phyloP scores from a whole-genome alignment of 2,888 invertebrate species.

The Meiosimyza platycephala region DNA sequence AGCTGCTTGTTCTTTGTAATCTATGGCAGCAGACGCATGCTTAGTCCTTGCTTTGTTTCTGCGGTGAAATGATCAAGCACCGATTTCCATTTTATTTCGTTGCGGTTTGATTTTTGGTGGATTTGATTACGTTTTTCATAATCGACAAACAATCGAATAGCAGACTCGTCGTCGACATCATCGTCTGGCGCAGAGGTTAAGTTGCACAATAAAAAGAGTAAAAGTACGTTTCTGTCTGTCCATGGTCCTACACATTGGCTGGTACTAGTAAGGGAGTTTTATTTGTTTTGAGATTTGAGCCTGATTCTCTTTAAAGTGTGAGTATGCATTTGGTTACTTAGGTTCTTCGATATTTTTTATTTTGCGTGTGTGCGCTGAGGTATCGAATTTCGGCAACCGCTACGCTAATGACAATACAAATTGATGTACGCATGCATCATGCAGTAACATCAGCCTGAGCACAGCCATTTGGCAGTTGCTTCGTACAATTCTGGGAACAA shows the following conservation, averaged over 20 bases:
- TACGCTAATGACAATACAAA: conserved; percentile 42
- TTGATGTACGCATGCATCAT: conserved; percentile 33
- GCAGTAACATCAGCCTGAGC: too few species aligned
- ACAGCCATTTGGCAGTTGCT: conserved; percentile 32
- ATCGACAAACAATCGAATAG: conserved; percentile 6
- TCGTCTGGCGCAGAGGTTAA: background rate
- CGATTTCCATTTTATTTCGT: conserved; percentile 30
- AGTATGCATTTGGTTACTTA: background rate
- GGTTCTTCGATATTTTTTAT: background rate
- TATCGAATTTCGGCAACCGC: conserved; percentile 32
- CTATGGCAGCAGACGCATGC: conserved; percentile 9
- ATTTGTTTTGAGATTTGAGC: conserved; percentile 6
- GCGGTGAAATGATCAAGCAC: conserved; percentile 13
- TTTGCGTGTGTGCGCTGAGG: background rate
- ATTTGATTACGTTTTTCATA: conserved; percentile 34
- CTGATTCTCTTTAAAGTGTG: background rate
- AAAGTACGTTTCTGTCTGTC: background rate
- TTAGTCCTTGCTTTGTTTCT: conserved; percentile 5
- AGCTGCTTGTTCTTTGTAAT: conserved; percentile 40
- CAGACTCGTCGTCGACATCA: background rate
- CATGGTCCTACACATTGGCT: background rate
- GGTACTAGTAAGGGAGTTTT: background rate
- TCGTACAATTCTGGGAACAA: conserved; percentile 25
- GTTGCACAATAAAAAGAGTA: conserved; percentile 35
- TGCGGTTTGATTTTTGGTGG: conserved; percentile 29